phyloP scores from a whole-genome alignment of 2,113 vertebrate species.

The Elachura formosa region DNA sequence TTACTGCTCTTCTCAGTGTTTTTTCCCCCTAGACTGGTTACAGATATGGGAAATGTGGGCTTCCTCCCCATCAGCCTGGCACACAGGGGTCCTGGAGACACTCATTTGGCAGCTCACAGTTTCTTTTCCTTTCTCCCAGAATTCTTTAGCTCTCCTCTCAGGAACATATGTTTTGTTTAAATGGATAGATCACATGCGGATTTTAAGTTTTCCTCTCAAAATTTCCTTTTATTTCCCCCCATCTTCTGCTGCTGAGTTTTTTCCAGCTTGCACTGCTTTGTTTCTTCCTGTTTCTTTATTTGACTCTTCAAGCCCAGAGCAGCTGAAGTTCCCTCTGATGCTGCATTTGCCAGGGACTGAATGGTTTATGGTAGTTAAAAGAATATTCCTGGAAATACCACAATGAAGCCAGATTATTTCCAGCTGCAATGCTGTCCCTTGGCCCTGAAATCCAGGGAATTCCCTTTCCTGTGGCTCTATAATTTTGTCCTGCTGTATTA shows the following conservation, averaged over 20 bases:
- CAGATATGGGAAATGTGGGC: too few species aligned
- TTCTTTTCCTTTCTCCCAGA: too few species aligned
- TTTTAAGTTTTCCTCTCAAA: not conserved
- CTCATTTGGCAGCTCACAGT: not conserved
- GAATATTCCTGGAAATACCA: not conserved
- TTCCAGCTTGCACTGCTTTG: not conserved
- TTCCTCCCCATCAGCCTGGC: not conserved
- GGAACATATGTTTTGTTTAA: not conserved
- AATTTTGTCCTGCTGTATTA: not conserved
- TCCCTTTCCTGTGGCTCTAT: not conserved
- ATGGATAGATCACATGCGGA: not conserved
- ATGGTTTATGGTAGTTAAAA: not conserved
- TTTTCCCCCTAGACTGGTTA: accelerated
- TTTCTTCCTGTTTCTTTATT: not conserved
- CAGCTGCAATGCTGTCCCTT: not conserved
- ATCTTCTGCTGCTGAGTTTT: not conserved
- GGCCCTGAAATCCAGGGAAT: not conserved
- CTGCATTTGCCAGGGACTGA: not conserved
- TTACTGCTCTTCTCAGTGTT: not conserved
- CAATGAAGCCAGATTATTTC: not conserved
- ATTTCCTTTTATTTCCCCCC: too few species aligned
- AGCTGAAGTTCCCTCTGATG: not conserved
- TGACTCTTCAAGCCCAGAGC: not conserved
- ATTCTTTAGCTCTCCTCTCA: not conserved
- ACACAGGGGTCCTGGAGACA: not conserved